phyloP scores from a whole-genome alignment of 2,797 vertebrate genomes.

The Sebastes paucispinis region DNA sequence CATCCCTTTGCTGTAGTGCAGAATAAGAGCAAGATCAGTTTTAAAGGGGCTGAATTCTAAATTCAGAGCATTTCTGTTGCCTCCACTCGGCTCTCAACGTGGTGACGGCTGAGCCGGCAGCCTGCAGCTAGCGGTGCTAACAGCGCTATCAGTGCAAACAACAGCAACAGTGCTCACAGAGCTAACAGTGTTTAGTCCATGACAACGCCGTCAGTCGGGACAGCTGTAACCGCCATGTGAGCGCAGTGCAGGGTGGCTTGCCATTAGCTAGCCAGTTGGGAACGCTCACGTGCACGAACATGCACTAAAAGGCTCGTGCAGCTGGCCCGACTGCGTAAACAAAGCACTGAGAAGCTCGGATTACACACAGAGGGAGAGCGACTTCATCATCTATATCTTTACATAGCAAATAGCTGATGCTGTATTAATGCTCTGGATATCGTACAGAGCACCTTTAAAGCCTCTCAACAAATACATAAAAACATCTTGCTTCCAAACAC shows the following conservation, averaged over 20 bases:
- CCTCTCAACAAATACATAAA: not conserved
- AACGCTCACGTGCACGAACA: not conserved
- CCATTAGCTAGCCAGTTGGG: not conserved
- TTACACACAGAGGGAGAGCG: not conserved
- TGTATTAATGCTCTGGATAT: not conserved
- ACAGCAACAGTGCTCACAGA: too few species aligned
- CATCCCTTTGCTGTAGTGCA: not conserved
- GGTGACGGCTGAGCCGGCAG: too few species aligned
- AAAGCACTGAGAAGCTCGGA: not conserved
- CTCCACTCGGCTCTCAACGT: too few species aligned
- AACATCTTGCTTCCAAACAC: not conserved
- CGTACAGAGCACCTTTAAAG: not conserved
- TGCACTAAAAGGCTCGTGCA: too few species aligned
- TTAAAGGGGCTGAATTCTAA: not conserved
- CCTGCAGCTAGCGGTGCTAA: too few species aligned
- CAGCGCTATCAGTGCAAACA: too few species aligned
- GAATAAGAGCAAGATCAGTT: not conserved
- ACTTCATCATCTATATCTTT: not conserved
- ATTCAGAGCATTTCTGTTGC: not conserved
- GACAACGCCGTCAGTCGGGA: rapidly evolving
- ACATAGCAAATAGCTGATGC: not conserved
- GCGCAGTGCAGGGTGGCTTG: not conserved
- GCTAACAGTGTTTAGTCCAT: too few species aligned
- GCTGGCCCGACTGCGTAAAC: not conserved
- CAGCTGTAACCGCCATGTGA: not conserved